Evolutionary conservation across 2,888 invertebrate species (phyloP), one percentile per base, ranked within the genome.

Genomic region (Trisateles emortualis): DNA sequence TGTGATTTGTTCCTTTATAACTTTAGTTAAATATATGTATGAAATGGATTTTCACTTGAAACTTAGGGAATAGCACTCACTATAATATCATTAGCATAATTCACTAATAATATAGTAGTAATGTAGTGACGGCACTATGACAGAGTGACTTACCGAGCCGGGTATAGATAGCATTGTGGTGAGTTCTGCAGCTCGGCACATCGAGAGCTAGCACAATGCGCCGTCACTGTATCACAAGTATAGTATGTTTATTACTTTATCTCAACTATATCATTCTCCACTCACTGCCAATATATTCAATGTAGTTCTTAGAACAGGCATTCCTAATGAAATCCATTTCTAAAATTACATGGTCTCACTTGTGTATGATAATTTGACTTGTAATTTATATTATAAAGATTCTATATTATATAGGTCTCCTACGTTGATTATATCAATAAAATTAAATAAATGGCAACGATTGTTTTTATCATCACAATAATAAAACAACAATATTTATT

Each of bases 321-420:
- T 86, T 88, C 84, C 87, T 81, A 72, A 79, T 80, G 78, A 83
- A 83, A 83, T 84, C 85, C 87, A 87, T 88, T 88, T 87, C 81
- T 79, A 74, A 77, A 84, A 79, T 80, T 81, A 85, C 80, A 75
- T 90, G 90, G 91, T 91, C 90, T 90, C 91, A 90, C 79, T 87
- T 89, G 86, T 89, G 86, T 91, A 89, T 84, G 71, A 89, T 90
- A 86, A 86, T 89, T 89, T 88, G 83, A 88, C 79, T 85, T 86
- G 83, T 89, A 80, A 88, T 86, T 86, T 89, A 87, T 85, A 86
- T 84, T 83, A 84, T 79, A 76, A 86, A 88, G 83, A 88, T 87
- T 87, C 77, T 89, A 88, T 86, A 78, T 82, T 88, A 70, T 62
- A 88, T 84, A 89, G 78, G 84, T 87, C 82, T 87, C 84, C 86